Evolutionary conservation across 2,113 vertebrate species (phyloP).

Genomic region (Uropsilus gracilis): DNA sequence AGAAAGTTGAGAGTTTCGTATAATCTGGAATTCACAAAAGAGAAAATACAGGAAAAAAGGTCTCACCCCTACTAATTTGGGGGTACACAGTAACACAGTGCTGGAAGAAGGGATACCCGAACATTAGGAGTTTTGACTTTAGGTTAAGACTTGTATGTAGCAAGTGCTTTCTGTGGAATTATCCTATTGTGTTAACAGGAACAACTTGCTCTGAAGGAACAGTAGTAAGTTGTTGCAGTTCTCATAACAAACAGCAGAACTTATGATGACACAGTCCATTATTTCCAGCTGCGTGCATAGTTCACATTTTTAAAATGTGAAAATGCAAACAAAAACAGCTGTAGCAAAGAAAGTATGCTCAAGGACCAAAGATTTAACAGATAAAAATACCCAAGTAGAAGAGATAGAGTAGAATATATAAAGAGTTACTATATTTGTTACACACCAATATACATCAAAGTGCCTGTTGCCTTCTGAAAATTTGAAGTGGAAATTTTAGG

Average conservation of each 20-base stretch:
- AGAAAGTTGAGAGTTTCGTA: conserved; percentile 78
- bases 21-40: conserved; percentile 80
- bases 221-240: conserved; percentile 82
- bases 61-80: conserved; percentile 55
- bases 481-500: conserved; percentile 88
- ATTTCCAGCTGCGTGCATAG: conserved; percentile 86
- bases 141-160: too few species aligned
- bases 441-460: conserved; percentile 93
- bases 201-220: conserved; percentile 82
- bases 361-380: conserved; percentile 96
- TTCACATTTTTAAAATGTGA: conserved; percentile 86
- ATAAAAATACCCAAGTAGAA: conserved; percentile 88
- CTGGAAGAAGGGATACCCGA: not conserved
- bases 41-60: conserved; percentile 78
- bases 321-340: conserved; percentile 84
- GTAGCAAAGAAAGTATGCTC: conserved; percentile 87
- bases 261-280: conserved; percentile 81
- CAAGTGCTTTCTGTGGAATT: conserved; percentile 79
- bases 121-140: conserved; percentile 80
- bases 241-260: conserved; percentile 74
- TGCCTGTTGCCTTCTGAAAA: conserved; percentile 94
- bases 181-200: conserved; percentile 78
- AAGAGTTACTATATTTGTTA: conserved; percentile 93
- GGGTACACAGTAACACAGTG: conserved; percentile 40
- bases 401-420: conserved; percentile 82